Evolutionary conservation across 1,140 invertebrate genomes (phyloP).

Genomic region (Neodiprion lecontei): DNA sequence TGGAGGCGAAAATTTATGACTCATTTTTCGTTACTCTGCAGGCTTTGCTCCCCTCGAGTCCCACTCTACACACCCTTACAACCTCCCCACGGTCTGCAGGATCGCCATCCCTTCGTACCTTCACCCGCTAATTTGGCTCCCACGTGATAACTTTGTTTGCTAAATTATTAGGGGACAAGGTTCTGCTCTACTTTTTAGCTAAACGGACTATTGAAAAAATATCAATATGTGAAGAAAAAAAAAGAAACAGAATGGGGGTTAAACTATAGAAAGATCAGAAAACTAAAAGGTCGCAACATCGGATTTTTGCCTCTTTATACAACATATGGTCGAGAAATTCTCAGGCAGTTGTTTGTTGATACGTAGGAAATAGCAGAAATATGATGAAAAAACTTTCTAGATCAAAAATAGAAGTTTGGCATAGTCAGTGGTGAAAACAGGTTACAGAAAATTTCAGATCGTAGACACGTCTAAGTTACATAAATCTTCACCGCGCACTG

Average conservation of each 20-base stretch:
- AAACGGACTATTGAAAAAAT: not conserved
- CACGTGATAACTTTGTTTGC: slow-evolving; percentile 4
- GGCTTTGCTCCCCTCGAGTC: not conserved
- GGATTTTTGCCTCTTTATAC: too few relatives aligned
- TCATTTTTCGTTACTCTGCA: not conserved
- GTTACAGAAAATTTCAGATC: too few relatives aligned
- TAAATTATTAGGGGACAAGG: not conserved
- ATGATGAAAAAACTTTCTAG: too few relatives aligned
- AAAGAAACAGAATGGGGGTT: not conserved
- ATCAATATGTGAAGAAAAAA: not conserved
- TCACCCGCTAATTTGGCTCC: slow-evolving; percentile 4
- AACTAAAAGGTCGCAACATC: not conserved
- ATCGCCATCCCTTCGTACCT: not conserved
- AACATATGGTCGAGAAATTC: too few relatives aligned
- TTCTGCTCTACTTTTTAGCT: not conserved
- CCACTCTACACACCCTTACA: not conserved
- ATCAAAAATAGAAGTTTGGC: too few relatives aligned
- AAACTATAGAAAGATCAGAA: not conserved
- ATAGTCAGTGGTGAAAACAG: too few relatives aligned
- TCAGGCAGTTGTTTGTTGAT: too few relatives aligned
- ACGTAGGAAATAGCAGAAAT: too few relatives aligned
- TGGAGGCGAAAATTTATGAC: slow-evolving; percentile 4
- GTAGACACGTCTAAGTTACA: too few relatives aligned
- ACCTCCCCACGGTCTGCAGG: not conserved
- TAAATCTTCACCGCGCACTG: too few relatives aligned